These are phyloP conservation scores for Cerceris ruficornis DNA, from an alignment of 2,888 invertebrate genomes.

Conservation along the genomic window DNA sequence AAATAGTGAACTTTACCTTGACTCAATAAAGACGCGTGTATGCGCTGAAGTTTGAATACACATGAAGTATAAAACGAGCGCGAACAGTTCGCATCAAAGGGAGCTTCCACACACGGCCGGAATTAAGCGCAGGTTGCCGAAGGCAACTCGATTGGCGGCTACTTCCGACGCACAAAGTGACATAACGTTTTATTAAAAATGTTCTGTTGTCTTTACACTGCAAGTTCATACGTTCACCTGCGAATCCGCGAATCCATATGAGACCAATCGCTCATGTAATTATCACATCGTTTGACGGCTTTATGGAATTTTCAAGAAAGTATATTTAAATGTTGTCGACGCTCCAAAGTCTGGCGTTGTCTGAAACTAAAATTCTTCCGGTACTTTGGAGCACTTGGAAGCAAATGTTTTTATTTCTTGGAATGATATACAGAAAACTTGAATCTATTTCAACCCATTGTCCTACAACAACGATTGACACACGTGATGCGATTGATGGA, in stretches of 20 bases:
- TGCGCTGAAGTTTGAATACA: conserved; percentile 56
- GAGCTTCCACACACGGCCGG: conserved; percentile 46
- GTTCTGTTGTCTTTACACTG: conserved; percentile 52
- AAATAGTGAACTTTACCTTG: conserved; percentile 41
- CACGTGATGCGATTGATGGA: too few species aligned
- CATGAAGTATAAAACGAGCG: conserved; percentile 62
- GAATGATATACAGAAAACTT: too few species aligned
- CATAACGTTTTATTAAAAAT: conserved; percentile 63
- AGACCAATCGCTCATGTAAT: conserved; percentile 36
- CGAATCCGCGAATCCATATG: conserved; percentile 4
- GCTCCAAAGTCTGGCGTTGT: not conserved
- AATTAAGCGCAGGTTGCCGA: conserved; percentile 60
- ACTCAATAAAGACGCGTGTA: conserved; percentile 43
- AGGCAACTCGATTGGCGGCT: conserved; percentile 53
- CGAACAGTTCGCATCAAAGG: conserved; percentile 56
- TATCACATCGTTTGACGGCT: conserved; percentile 30
- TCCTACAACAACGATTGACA: too few species aligned
- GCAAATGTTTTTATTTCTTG: too few species aligned
- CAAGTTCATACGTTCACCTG: conserved; percentile 21
- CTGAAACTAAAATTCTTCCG: not conserved
- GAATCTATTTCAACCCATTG: too few species aligned
- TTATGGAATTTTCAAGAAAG: conserved; percentile 10
- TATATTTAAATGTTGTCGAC: not conserved
- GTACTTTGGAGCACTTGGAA: not conserved
- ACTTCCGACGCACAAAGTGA: conserved; percentile 50